Conservation (phyloP, 2,888 invertebrate genomes). For the Agrotis segetum region DNA sequence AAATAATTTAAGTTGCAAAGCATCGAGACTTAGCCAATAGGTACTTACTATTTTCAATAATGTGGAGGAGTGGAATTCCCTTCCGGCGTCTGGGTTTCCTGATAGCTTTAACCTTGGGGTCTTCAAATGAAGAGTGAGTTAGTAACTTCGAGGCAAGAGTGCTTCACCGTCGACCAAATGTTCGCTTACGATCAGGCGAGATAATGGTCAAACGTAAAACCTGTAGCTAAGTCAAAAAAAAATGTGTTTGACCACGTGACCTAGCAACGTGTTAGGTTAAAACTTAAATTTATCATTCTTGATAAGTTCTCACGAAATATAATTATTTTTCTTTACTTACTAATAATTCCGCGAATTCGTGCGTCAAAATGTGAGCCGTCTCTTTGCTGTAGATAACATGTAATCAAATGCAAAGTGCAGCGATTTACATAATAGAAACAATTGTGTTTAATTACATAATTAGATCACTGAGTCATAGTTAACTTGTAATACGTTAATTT, state of each 20-base stretch:
- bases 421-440: constrained; percentile 11
- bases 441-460: constrained; percentile 42
- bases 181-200: no score
- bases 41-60: background rate
- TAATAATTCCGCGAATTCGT: constrained; percentile 24
- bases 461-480: constrained; percentile 28
- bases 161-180: no score
- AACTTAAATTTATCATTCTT: constrained; percentile 15
- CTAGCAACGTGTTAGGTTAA: constrained; percentile 13
- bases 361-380: constrained; percentile 19
- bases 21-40: no score
- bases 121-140: no score
- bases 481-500: constrained; percentile 28
- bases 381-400: constrained; percentile 4
- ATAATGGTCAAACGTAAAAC: no score
- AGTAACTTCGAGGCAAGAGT: no score
- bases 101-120: no score
- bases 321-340: constrained; percentile 33
- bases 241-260: constrained; percentile 20
- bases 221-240: no score
- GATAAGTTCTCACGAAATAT: constrained; percentile 35
- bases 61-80: background rate
- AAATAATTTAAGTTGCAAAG: no score
- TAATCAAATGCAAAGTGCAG: constrained; percentile 49
- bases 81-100: no score